Percentiles rank a stretch among this genome's conserved stretches.
These are phyloP conservation scores for Petromus typicus DNA, from an alignment of 2,113 vertebrate species.

Conservation along the genomic window DNA sequence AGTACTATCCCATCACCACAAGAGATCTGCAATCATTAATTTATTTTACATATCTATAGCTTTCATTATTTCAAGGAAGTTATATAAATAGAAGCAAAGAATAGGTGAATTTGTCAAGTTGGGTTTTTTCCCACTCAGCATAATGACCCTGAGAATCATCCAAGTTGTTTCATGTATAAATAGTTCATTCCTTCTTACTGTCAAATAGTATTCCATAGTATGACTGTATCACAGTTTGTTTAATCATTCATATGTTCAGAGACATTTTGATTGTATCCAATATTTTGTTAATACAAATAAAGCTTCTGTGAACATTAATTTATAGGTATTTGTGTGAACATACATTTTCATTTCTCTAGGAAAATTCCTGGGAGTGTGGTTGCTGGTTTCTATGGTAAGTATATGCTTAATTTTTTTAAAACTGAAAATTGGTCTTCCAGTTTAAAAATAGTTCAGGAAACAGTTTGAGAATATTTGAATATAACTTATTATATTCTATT, in stretches of 20 bases:
- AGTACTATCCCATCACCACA: slow-evolving; percentile 1
- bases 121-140: not conserved
- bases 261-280: slow-evolving; percentile 26
- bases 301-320: not conserved
- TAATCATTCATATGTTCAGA: slow-evolving; percentile 55
- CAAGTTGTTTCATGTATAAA: slow-evolving; percentile 2
- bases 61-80: slow-evolving; percentile 42
- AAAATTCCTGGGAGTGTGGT: slow-evolving; percentile 12
- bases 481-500: slow-evolving; percentile 39
- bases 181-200: slow-evolving; percentile 38
- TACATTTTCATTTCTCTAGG: slow-evolving; percentile 58
- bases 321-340: slow-evolving; percentile 27
- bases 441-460: slow-evolving; percentile 32
- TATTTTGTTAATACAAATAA: slow-evolving; percentile 41
- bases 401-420: slow-evolving; percentile 27
- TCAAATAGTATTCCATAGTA: slow-evolving; percentile 32
- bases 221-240: slow-evolving; percentile 40
- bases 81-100: slow-evolving; percentile 35
- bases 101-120: not conserved
- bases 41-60: slow-evolving; percentile 19
- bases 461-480: not conserved
- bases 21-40: slow-evolving; percentile 31
- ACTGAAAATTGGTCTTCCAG: not conserved
- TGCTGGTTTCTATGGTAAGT: slow-evolving; percentile 25
- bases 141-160: not conserved